A percentile compares a stretch with the other conserved stretches of the same genome.
Evolutionary conservation across 2,113 vertebrate species (phyloP).

Genomic region (Chloroceryle aenea): DNA sequence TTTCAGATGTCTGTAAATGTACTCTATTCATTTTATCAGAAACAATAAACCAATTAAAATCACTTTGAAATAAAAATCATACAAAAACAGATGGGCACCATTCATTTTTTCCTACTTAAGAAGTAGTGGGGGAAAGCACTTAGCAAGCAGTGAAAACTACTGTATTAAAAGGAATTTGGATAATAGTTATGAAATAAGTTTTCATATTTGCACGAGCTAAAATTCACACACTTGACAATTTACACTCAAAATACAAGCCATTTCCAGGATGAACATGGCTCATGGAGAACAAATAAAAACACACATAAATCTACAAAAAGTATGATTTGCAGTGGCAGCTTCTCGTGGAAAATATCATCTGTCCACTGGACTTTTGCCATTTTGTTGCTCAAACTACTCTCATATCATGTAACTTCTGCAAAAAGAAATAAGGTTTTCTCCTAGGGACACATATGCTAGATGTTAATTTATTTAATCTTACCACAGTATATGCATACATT

Average conservation of each 20-base stretch:
- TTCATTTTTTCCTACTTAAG: not conserved
- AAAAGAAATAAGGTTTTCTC: slow-evolving; percentile 19
- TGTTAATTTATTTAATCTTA: not conserved
- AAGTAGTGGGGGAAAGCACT: not conserved
- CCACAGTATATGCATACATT: not conserved
- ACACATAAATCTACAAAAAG: not conserved
- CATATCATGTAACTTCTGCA: not conserved
- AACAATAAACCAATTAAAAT: not conserved
- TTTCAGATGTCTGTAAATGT: not conserved
- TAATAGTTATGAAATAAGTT: not conserved
- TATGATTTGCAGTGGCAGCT: slow-evolving; percentile 5
- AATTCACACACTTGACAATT: slow-evolving; percentile 25
- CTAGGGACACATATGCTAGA: not conserved
- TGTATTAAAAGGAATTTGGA: slow-evolving; percentile 6
- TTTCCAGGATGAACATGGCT: not conserved
- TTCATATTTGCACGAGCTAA: slow-evolving; percentile 17
- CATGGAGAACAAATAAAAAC: not conserved
- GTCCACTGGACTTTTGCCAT: slow-evolving; percentile 14
- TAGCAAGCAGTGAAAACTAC: slow-evolving; percentile 2
- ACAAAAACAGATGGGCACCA: not conserved
- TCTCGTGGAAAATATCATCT: slow-evolving; percentile 14
- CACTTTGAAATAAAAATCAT: not conserved
- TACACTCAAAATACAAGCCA: not conserved
- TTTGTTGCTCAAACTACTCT: slow-evolving; percentile 10
- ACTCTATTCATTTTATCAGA: not conserved